Base-by-base conservation (phyloP, 2,797 vertebrate genomes). In the Aplochiton taeniatus region DNA sequence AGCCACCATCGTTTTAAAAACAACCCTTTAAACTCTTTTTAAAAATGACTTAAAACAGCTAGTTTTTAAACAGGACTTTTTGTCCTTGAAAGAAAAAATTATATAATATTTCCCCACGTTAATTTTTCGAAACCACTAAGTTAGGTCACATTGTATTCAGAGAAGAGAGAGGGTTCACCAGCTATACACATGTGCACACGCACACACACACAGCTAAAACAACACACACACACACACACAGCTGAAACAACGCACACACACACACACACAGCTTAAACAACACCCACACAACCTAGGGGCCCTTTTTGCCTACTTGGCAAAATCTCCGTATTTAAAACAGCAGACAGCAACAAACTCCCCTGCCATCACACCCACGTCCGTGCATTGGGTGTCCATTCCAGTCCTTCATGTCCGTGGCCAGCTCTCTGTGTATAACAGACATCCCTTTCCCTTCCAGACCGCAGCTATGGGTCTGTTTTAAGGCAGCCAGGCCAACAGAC, bases 291-390 rank as follows among this genome's bases (percentile, higher is more conserved):
- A 11, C 41, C 11, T 49, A 49, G 61, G 56, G 5, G 53, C 53
- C 61, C 56, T 19, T n/a, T 68, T 73, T 68, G 55, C 9, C 49
- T 44, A 42, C 47, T 53, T 68, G 46, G 60, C 58, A 48, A n/a
- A 63, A 54, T 5, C 20, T 4, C 68, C 45, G 9, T 11, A 48
- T 47, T 12, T 42, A 17, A n/a, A 55, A 19, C 56, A 53, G 52
- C 45, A 48, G 62, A 16, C 44, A 14, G 44, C 31, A 65, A 61
- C 50, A 14, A 60, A 65, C 61, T 54, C 50, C 44, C 50, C 11
- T 47, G 47, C 42, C 19, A 20, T 55, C 4, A 20, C 17, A n/a
- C 46, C 17, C 11, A 19, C 55, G 8, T 68, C 1, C 18, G 0
- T n/a, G 69, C 54, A 12, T 57, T 47, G 59, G 4, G 14, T 54